Conservation (phyloP, 2,797 vertebrate genomes). For the Aselliscus stoliczkanus region DNA sequence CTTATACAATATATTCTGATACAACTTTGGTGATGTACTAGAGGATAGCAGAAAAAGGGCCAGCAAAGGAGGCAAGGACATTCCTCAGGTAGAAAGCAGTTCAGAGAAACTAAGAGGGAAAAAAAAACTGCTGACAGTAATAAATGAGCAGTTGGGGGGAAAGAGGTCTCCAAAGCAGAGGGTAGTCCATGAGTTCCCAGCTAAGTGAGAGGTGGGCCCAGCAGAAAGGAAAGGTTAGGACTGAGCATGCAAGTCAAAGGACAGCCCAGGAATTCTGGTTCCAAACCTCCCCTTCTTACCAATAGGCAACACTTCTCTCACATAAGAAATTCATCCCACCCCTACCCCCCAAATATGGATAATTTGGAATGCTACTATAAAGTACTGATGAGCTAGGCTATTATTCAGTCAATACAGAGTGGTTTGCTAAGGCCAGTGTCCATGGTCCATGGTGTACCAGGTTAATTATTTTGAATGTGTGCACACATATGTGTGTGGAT, state of each 20-base stretch:
- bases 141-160: neutral
- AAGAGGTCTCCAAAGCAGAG: neutral
- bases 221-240: neutral
- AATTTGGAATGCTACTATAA: neutral
- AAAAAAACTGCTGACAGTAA: neutral
- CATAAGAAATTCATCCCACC: neutral
- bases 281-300: neutral
- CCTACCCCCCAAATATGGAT: neutral
- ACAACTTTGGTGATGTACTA: neutral
- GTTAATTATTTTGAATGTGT: neutral
- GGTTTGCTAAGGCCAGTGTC: neutral
- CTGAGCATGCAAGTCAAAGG: neutral
- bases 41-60: neutral
- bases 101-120: neutral
- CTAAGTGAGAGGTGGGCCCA: fast-evolving
- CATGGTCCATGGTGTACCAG: neutral
- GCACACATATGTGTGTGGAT: neutral
- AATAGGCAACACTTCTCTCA: neutral
- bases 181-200: neutral
- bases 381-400: neutral
- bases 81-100: neutral
- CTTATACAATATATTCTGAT: neutral
- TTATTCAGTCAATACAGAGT: neutral
- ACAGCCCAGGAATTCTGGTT: neutral
- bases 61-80: neutral